Evolutionary conservation across 2,797 vertebrate species (phyloP).

Genomic region (Naso thynnoides): DNA sequence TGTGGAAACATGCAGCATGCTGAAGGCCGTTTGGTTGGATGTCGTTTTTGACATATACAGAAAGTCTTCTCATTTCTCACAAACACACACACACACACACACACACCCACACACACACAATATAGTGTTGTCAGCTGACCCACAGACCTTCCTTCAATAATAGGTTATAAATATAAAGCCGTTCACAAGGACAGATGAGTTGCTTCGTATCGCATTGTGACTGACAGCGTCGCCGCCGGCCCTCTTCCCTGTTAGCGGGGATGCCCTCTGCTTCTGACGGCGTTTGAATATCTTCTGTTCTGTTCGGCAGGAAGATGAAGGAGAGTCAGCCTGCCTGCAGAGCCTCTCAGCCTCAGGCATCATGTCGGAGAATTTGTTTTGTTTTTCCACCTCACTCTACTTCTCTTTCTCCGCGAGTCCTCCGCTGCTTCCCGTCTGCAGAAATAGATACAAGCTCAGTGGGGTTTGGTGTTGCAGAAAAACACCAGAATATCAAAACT

Average conservation of each 20-base stretch:
- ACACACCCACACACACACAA: too few species aligned
- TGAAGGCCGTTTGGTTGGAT: background rate
- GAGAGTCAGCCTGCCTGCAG: conserved; percentile 43
- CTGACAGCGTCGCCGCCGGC: conserved; percentile 56
- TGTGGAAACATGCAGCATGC: background rate
- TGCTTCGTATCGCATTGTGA: conserved; percentile 16
- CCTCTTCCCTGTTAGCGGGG: conserved; percentile 50
- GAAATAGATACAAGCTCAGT: conserved; percentile 68
- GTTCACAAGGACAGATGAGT: conserved; percentile 33
- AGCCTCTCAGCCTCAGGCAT: conserved; percentile 66
- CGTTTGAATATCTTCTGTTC: conserved; percentile 63
- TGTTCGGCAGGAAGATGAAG: conserved; percentile 67
- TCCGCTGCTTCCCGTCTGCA: conserved; percentile 53
- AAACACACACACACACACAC: background rate
- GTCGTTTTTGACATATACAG: conserved; percentile 13
- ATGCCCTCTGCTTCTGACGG: conserved; percentile 65
- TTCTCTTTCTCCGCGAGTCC: conserved; percentile 38
- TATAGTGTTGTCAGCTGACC: conserved; percentile 22
- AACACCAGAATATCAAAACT: conserved; percentile 53
- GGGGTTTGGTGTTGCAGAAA: conserved; percentile 50
- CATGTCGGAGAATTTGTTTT: conserved; percentile 70
- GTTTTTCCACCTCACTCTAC: conserved; percentile 52
- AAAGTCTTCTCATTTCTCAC: background rate
- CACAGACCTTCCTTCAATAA: conserved; percentile 37
- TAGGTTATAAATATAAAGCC: conserved; percentile 38